Conservation (phyloP, 2,113 vertebrate species). For the Lasiurus cinereus region DNA sequence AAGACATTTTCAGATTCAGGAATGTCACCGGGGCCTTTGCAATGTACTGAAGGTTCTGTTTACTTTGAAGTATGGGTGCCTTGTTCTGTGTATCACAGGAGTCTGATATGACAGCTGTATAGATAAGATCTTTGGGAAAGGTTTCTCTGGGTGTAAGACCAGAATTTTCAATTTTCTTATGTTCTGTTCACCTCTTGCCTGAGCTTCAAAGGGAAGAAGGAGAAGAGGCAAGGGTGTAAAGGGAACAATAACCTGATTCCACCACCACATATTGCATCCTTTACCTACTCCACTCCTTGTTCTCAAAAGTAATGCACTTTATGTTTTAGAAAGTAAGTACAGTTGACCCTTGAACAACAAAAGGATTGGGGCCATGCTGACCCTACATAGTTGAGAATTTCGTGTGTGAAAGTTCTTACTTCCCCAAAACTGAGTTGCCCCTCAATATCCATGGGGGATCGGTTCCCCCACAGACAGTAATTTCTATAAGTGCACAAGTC, state of each 20-base stretch:
- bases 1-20: conserved; percentile 31
- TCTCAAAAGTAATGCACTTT: not conserved
- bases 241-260: not conserved
- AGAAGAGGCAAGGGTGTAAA: not conserved
- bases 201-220: conserved; percentile 10
- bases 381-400: not conserved
- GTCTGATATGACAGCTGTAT: conserved; percentile 43
- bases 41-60: conserved; percentile 41
- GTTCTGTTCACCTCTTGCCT: not conserved
- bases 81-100: conserved; percentile 58
- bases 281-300: not conserved
- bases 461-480: not conserved
- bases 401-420: not conserved
- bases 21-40: conserved; percentile 41
- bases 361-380: not conserved
- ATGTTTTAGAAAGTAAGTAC: conserved; percentile 21
- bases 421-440: not conserved
- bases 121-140: conserved; percentile 34
- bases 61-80: conserved; percentile 26
- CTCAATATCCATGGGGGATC: not conserved
- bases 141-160: not conserved
- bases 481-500: not conserved
- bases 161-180: conserved; percentile 12
- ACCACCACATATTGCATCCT: not conserved
- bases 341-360: not conserved